Conservation (phyloP, 2,113 vertebrate species). For the Oreamnos americanus region DNA sequence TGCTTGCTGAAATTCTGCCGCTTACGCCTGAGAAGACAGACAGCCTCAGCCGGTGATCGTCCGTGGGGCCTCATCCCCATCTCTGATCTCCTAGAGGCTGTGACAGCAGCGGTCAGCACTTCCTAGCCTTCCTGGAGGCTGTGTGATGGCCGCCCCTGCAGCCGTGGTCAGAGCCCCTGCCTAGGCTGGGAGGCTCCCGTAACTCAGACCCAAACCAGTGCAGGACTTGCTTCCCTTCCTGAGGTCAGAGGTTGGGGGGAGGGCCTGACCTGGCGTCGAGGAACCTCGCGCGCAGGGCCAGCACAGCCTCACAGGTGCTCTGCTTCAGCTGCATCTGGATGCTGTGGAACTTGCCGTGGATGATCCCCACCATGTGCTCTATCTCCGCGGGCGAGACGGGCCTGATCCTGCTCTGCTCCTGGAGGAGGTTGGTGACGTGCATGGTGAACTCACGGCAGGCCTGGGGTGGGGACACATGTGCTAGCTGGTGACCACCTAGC, state of each 20-base stretch:
- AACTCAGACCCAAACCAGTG: not conserved
- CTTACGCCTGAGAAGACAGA: slow-evolving; percentile 81
- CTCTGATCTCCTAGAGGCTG: not conserved
- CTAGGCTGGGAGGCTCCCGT: not conserved
- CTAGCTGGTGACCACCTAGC: not conserved
- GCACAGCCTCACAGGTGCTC: slow-evolving; percentile 91
- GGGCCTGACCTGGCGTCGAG: slow-evolving; percentile 86
- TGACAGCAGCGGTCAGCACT: not conserved
- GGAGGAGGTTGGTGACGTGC: slow-evolving; percentile 91
- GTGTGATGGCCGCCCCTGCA: not conserved
- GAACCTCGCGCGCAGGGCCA: slow-evolving; percentile 88
- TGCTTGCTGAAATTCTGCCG: slow-evolving; percentile 93
- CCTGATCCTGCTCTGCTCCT: slow-evolving; percentile 90
- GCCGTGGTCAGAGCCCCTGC: not conserved
- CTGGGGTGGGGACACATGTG: slow-evolving; percentile 69
- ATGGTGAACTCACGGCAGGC: slow-evolving; percentile 94
- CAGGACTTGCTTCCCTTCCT: not conserved
- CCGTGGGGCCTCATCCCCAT: not conserved
- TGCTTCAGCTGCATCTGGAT: slow-evolving; percentile 95
- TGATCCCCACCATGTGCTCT: slow-evolving; percentile 88
- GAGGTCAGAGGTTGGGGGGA: accelerated
- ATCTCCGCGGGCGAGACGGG: slow-evolving; percentile 91
- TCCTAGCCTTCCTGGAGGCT: not conserved
- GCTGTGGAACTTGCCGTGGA: slow-evolving; percentile 92
- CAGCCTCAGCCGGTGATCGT: not conserved